These are phyloP conservation scores for Leptopilina myrica DNA, from an alignment of 2,888 invertebrate species.

Conservation along the genomic window DNA sequence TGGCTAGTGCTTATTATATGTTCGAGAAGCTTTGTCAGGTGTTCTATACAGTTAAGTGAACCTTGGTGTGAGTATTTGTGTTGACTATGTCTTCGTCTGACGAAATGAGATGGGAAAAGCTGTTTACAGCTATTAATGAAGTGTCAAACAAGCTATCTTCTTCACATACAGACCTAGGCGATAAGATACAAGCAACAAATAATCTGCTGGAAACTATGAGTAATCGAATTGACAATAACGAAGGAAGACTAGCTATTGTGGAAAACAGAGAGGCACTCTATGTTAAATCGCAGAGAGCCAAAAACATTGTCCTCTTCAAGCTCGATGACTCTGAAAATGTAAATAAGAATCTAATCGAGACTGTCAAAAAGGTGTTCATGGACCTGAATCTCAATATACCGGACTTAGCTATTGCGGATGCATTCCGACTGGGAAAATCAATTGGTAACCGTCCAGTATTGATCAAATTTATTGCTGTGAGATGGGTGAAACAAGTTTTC, in stretches of 20 bases:
- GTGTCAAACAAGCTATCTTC: not conserved
- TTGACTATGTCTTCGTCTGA: slow-evolving; percentile 10
- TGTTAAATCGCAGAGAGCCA: not conserved
- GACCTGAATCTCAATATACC: not conserved
- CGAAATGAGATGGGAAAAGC: not conserved
- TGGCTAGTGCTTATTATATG: too few species aligned
- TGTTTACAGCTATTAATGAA: too few species aligned
- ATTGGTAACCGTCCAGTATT: not conserved
- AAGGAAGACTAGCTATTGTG: slow-evolving; percentile 39
- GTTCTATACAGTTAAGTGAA: too few species aligned
- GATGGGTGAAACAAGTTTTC: not conserved
- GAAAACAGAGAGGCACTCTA: not conserved
- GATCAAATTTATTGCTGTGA: not conserved
- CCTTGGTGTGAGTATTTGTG: too few species aligned
- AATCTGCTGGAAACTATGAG: not conserved
- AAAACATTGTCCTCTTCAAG: not conserved
- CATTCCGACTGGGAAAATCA: not conserved
- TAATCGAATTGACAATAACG: not conserved
- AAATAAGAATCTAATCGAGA: not conserved
- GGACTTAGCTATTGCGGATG: not conserved
- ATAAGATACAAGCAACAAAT: not conserved
- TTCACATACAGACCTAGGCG: not conserved
- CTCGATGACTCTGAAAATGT: not conserved
- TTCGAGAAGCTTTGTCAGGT: too few species aligned
- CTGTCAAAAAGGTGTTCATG: not conserved